Percentiles rank a stretch among this genome's conserved stretches.
These are phyloP conservation scores for Amniataba percoides DNA, from an alignment of 2,797 vertebrate genomes.

Conservation along the genomic window DNA sequence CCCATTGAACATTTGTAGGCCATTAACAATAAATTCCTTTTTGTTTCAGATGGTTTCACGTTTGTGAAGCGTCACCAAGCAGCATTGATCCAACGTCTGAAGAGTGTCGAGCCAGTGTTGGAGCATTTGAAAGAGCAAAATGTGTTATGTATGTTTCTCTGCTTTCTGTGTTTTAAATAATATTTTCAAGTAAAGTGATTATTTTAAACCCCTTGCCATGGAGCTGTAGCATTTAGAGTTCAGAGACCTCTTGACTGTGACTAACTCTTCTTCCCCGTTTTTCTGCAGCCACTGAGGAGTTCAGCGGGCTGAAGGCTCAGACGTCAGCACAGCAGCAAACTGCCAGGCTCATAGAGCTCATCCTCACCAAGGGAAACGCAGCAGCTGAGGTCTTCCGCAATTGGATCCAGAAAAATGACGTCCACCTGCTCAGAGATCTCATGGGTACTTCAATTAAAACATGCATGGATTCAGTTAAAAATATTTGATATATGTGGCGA, in stretches of 20 bases:
- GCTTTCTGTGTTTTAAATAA: too few species aligned
- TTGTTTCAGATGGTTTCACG: conserved; percentile 91
- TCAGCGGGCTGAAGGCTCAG: conserved; percentile 91
- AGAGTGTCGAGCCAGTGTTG: conserved; percentile 90
- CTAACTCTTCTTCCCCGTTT: not conserved
- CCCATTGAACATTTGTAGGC: not conserved
- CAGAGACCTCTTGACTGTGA: not conserved
- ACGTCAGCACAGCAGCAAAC: conserved; percentile 91
- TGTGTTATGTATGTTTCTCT: conserved; percentile 82
- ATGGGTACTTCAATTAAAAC: conserved; percentile 84
- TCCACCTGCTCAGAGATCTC: conserved; percentile 91
- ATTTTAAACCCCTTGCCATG: too few species aligned
- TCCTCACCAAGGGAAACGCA: conserved; percentile 94
- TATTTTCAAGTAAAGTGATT: too few species aligned
- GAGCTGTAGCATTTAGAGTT: not conserved
- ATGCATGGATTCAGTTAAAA: not conserved
- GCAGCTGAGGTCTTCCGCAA: conserved; percentile 94
- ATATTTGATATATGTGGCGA: not conserved
- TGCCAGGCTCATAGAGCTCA: conserved; percentile 91
- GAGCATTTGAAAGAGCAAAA: conserved; percentile 90
- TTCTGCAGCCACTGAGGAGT: conserved; percentile 84
- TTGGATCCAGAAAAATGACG: conserved; percentile 93
- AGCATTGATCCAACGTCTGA: conserved; percentile 92
- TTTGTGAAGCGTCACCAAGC: conserved; percentile 94
- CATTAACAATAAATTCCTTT: not conserved